A percentile compares a stretch with the other conserved stretches of the same genome.
Evolutionary conservation across 2,113 vertebrate species (phyloP).

Genomic region (Microcebus murinus): DNA sequence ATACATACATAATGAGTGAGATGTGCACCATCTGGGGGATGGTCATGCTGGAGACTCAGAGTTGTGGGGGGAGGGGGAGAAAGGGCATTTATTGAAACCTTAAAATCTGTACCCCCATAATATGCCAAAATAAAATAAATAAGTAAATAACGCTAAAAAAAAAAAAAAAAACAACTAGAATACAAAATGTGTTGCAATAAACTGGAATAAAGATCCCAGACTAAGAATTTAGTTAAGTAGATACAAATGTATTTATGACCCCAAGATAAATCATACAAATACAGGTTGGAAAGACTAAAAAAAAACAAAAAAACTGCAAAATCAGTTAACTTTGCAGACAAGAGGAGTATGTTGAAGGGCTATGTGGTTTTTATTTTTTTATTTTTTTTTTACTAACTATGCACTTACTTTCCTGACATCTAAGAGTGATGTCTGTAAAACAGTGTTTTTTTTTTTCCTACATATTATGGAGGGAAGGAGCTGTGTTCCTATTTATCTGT

Average conservation of each 20-base stretch:
- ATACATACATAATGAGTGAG: too few species aligned
- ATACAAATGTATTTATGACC: constrained; percentile 30
- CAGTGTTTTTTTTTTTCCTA: neutral
- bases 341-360: neutral
- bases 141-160: too few species aligned
- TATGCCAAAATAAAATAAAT: too few species aligned
- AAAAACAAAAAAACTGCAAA: neutral
- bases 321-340: neutral
- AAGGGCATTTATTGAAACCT: too few species aligned
- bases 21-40: too few species aligned
- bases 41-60: too few species aligned
- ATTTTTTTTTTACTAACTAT: neutral
- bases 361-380: neutral
- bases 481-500: neutral
- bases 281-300: neutral
- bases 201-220: neutral
- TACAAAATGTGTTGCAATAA: neutral
- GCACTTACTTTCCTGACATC: neutral
- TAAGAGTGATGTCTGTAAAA: neutral
- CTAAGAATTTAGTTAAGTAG: neutral
- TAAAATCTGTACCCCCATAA: too few species aligned
- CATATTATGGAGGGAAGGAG: neutral
- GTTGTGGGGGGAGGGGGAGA: too few species aligned
- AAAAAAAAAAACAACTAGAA: neutral
- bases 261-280: neutral